These are phyloP conservation scores for Anticlea derivata DNA, from an alignment of 2,888 invertebrate genomes.

Conservation along the genomic window DNA sequence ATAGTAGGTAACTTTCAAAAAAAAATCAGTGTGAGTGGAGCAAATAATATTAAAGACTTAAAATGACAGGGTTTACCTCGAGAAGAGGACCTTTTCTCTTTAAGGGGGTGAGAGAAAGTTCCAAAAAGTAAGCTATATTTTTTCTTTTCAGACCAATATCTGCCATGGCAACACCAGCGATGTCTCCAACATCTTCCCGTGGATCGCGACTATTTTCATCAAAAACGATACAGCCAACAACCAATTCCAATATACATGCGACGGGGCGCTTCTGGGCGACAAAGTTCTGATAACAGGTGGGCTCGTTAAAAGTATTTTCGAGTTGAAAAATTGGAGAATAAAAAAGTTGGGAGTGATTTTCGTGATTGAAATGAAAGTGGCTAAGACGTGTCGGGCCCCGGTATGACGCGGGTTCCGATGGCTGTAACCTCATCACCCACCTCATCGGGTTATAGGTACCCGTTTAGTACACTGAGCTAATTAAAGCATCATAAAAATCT, in stretches of 20 bases:
- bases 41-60: too few relatives aligned
- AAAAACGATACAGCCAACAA: constrained; percentile 53
- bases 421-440: too few relatives aligned
- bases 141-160: constrained; percentile 23
- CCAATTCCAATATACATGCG: constrained; percentile 69
- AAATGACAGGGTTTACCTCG: too few relatives aligned
- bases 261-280: constrained; percentile 59
- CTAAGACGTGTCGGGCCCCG: neutral
- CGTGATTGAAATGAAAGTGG: neutral
- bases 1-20: too few relatives aligned
- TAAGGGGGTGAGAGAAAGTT: too few relatives aligned
- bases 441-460: too few relatives aligned
- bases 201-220: constrained; percentile 66
- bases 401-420: neutral
- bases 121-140: neutral
- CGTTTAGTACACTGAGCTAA: too few relatives aligned
- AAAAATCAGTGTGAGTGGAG: too few relatives aligned
- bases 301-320: constrained; percentile 22
- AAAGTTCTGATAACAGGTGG: constrained; percentile 61
- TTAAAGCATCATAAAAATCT: too few relatives aligned
- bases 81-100: too few relatives aligned
- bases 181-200: constrained; percentile 54
- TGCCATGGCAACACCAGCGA: constrained; percentile 27
- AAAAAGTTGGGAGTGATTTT: constrained; percentile 16
- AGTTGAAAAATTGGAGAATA: constrained; percentile 12